phyloP scores from a whole-genome alignment of 2,797 vertebrate genomes.

The Scleropages formosus region DNA sequence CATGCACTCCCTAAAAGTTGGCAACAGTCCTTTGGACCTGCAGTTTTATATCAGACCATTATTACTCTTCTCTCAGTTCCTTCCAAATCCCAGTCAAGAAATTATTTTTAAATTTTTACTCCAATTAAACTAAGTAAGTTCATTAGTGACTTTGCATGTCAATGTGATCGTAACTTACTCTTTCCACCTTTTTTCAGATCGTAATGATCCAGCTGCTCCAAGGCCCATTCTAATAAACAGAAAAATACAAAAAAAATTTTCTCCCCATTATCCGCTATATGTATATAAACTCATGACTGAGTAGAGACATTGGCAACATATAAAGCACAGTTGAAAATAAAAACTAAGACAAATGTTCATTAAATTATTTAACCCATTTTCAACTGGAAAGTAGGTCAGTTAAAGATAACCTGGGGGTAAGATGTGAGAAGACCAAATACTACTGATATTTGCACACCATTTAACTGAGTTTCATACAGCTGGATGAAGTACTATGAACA shows the following conservation, averaged over 20 bases:
- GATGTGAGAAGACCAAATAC: constrained; percentile 12
- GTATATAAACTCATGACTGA: no score
- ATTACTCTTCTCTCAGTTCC: background rate
- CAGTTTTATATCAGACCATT: background rate
- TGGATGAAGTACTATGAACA: background rate
- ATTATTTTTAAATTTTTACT: no score
- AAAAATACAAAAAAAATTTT: no score
- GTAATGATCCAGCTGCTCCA: no score
- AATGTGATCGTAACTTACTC: no score
- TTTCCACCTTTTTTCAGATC: no score
- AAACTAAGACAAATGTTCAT: background rate
- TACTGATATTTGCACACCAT: background rate
- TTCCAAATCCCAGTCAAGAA: background rate
- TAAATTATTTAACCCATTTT: constrained; percentile 28
- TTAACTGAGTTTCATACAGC: background rate
- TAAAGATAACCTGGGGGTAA: constrained; percentile 6
- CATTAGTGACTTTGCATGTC: no score
- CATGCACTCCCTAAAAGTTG: constrained; percentile 30
- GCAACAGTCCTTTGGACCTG: background rate
- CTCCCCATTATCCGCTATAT: no score
- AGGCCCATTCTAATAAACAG: no score
- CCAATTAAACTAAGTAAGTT: no score
- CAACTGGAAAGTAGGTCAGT: constrained; percentile 3
- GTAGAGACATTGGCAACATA: no score
- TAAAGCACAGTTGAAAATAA: background rate